Evolutionary conservation across 2,113 vertebrate genomes (phyloP).

Genomic region (Castor canadensis): DNA sequence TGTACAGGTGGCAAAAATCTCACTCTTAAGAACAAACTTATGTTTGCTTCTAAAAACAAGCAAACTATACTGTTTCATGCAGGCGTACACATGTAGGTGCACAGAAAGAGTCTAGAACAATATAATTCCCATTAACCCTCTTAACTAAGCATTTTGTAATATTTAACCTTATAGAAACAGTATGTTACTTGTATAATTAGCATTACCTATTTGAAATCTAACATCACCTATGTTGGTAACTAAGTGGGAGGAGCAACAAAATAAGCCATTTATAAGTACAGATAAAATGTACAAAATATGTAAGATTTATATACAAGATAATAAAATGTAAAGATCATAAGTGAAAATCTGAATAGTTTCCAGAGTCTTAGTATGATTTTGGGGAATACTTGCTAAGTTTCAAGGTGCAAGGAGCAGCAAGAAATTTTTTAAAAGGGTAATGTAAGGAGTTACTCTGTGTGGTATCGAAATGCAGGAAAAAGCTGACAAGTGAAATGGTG

Average conservation of each 20-base stretch:
- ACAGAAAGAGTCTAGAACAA: neutral
- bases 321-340: neutral
- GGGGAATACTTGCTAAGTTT: neutral
- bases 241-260: neutral
- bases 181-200: neutral
- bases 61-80: neutral
- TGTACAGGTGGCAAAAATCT: neutral
- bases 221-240: neutral
- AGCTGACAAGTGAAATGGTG: neutral
- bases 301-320: neutral
- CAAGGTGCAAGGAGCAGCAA: neutral
- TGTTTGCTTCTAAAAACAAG: neutral
- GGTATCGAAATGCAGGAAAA: neutral
- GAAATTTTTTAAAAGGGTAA: neutral
- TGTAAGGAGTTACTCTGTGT: neutral
- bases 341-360: neutral
- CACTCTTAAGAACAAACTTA: no score
- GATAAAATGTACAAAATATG: neutral
- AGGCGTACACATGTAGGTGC: neutral
- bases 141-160: neutral
- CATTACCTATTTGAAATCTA: neutral
- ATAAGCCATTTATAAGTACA: neutral
- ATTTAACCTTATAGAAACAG: neutral
- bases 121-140: neutral
- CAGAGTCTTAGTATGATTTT: no score